These are phyloP conservation scores for Tachypleus tridentatus DNA, from an alignment of 1,140 invertebrate species.

Conservation along the genomic window DNA sequence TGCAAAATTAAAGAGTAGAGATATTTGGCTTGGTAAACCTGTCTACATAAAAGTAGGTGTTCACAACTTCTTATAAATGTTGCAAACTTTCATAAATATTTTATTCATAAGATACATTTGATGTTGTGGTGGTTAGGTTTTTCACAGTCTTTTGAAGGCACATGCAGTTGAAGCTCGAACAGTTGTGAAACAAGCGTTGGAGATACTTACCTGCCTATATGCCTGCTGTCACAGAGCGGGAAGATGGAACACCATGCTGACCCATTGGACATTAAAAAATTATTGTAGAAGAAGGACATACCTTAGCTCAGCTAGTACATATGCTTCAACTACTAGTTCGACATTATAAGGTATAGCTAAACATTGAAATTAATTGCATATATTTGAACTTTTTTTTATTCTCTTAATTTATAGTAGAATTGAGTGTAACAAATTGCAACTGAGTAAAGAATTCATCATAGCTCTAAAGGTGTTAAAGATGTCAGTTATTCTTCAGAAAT, in stretches of 20 bases:
- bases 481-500: too few species aligned
- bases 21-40: too few species aligned
- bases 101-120: too few species aligned
- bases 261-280: slow-evolving; percentile 99
- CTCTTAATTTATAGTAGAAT: neutral
- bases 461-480: too few species aligned
- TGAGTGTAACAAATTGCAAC: too few species aligned
- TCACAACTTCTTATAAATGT: too few species aligned
- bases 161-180: slow-evolving; percentile 83
- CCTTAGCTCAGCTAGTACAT: slow-evolving; percentile 87
- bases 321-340: slow-evolving; percentile 88
- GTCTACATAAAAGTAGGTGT: too few species aligned
- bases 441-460: too few species aligned
- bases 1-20: too few species aligned
- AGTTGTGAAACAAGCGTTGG: slow-evolving; percentile 86
- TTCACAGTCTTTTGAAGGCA: slow-evolving; percentile 87
- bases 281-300: slow-evolving; percentile 93
- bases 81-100: too few species aligned
- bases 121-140: slow-evolving; percentile 49
- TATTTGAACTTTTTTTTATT: neutral
- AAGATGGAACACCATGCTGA: slow-evolving; percentile 92
- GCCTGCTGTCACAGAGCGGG: slow-evolving; percentile 83
- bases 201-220: slow-evolving; percentile 96
- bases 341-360: slow-evolving; percentile 64
- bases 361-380: neutral